Evolutionary conservation across 35 echinoderm and acorn worm species (phyloP), one percentile per base, ranked within the genome.

Genomic region (Nesometra sesokonis): DNA sequence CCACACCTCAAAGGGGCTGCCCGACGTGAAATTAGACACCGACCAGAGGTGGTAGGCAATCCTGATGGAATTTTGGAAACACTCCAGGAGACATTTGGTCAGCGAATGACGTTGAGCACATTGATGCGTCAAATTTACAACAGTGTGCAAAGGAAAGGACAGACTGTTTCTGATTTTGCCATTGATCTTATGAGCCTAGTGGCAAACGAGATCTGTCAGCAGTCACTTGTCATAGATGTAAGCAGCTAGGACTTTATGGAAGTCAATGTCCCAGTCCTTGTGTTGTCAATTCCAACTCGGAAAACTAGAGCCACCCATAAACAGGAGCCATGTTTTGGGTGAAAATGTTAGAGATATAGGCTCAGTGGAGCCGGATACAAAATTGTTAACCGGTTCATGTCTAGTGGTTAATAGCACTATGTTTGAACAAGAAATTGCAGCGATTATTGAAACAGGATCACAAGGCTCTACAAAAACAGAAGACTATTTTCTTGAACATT

Each of bases 51-150:
- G 21, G 33, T 33, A 47, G 35, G 31, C 5, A 47, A 87, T 84
- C 40, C 85, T n/a, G 77, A 83, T 1, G 47, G 77, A 36, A 33
- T 91, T 34, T 31, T 91, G 2, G 57, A 57, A 2, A 38, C 77
- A 13, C 46, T 91, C 0, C 85, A 82, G 32, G 90, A 91, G 15
- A 87, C 85, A 0, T 91, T 91, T 47, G 90, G 90, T 15, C 78
- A 91, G 35, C 36, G 81, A 34, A 80, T 84, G 79, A 87, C 77
- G 9, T 36, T 46, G 9, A 78, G 89, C n/a, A 37, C 78, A 7
- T 52, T 91, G 0, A 47, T 91, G 85, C 46, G 84, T 0, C 35
- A 86, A 27, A 38, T 91, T 17, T 91, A 77, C 43, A 87, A 91
- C 78, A 29, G 84, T 21, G 43, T 77, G 11, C 89, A 91, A 36